Base-by-base conservation (phyloP, 2,797 vertebrate genomes). In the Pogonophryne albipinna region DNA sequence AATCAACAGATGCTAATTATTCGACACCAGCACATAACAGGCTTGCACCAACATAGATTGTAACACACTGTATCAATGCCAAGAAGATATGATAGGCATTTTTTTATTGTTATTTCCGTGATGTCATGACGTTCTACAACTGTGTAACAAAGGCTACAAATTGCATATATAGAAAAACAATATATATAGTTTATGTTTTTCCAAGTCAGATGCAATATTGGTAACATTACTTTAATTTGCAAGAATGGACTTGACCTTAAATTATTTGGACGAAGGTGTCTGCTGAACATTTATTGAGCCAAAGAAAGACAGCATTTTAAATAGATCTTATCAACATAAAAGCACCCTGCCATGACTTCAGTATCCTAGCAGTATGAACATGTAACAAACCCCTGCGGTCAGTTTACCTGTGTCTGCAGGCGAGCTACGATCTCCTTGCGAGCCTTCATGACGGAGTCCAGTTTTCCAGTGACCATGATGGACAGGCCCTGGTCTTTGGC, bases 401-500 rank as follows among this genome's bases (percentile, higher is more conserved):
- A 27, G 15, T 4, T 71, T 68, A 96, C 96, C 95, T 96, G 96
- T 16, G 95, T 95, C 86, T 96, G 95, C 84, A 96, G 89, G 38
- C 95, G 94, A 77, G 95, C 93, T 23, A 96, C 95, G 20, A 96
- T 96, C 83, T 95, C 94, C 84, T 96, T 96, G 68, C 95, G 93
- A 74, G 95, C 95, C 87, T 96, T 96, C 94, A 94, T 96, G 76
- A 96, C 94, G 0, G 93, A 94, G 67, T 96, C 94, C 85, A 95
- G 88, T 84, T 96, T 96, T 34, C 95, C 96, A 0, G 95, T 96
- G 61, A 96, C 95, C 95, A 95, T 96, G 89, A 96, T 95, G 89
- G 94, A 96, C 78, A 96, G 88, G 62, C 95, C 95, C 91, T 96
- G 94, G 85, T 96, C 95, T 89, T 96, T 96, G 9, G 95, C 93